These are phyloP conservation scores for Rotaria socialis DNA, from an alignment of 2,888 invertebrate species.

Conservation along the genomic window DNA sequence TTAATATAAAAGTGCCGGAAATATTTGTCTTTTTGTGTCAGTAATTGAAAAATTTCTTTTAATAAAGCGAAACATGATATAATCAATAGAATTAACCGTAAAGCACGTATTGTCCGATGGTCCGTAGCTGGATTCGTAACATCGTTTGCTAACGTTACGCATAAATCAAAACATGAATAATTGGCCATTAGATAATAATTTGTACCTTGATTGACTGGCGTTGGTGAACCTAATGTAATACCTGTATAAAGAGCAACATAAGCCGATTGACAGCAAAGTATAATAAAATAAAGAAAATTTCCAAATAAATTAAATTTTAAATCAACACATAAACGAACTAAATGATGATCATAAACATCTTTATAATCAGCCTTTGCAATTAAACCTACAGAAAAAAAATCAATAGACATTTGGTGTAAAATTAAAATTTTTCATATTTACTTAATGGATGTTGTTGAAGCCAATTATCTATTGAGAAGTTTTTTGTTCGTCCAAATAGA, in stretches of 20 bases:
- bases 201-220: not conserved
- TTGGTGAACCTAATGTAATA: slow-evolving; percentile 29
- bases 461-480: not conserved
- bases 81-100: not conserved
- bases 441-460: slow-evolving; percentile 28
- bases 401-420: not conserved
- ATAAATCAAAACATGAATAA: slow-evolving; percentile 24
- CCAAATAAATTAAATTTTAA: slow-evolving; percentile 27
- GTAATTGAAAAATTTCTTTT: slow-evolving; percentile 3
- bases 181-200: slow-evolving; percentile 10
- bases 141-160: slow-evolving; percentile 7
- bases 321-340: slow-evolving; percentile 25
- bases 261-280: not conserved
- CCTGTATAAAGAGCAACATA: slow-evolving; percentile 35
- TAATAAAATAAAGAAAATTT: slow-evolving; percentile 13
- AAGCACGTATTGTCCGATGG: not conserved
- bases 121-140: not conserved
- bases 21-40: slow-evolving; percentile 2
- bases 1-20: not conserved
- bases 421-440: not conserved
- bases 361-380: slow-evolving; percentile 4
- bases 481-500: slow-evolving; percentile 17
- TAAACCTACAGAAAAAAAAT: not conserved
- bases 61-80: not conserved
- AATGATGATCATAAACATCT: slow-evolving; percentile 31